phyloP scores from a whole-genome alignment of 2,888 invertebrate genomes.

The Andrena hattorfiana region DNA sequence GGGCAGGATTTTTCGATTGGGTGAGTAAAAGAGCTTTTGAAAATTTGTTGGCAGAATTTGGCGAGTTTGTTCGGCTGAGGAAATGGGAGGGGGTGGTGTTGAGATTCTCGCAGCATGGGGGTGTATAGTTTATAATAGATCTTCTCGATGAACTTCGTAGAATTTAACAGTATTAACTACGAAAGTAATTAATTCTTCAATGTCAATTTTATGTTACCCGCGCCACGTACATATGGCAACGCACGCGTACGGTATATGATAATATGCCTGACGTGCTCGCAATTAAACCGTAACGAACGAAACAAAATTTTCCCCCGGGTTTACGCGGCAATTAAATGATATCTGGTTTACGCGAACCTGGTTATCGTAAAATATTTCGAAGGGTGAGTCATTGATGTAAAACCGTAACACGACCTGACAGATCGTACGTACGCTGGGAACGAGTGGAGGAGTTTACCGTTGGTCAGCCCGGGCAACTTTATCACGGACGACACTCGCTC shows the following conservation, averaged over 20 bases:
- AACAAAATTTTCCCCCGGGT: constrained; percentile 17
- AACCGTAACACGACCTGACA: constrained; percentile 30
- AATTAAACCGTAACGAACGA: constrained; percentile 29
- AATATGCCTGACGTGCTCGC: neutral
- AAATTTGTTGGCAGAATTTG: no score
- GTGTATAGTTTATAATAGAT: no score
- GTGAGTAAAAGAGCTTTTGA: constrained; percentile 50
- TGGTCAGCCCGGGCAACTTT: constrained; percentile 34
- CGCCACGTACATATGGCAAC: neutral
- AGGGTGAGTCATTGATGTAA: constrained; percentile 26
- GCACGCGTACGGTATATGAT: neutral
- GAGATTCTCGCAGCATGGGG: neutral
- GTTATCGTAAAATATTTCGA: constrained; percentile 43
- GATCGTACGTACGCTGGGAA: constrained; percentile 11
- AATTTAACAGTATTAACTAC: no score
- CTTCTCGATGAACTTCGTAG: no score
- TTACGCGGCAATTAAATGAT: constrained; percentile 28
- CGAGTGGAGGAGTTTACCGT: constrained; percentile 33
- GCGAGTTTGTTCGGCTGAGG: neutral
- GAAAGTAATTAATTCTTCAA: neutral
- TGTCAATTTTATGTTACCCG: neutral
- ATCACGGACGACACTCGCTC: constrained; percentile 18
- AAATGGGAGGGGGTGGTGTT: neutral
- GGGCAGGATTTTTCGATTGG: constrained; percentile 42
- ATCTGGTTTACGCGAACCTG: constrained; percentile 16